phyloP scores from a whole-genome alignment of 2,113 vertebrate species.

The Rhinoptilus africanus region DNA sequence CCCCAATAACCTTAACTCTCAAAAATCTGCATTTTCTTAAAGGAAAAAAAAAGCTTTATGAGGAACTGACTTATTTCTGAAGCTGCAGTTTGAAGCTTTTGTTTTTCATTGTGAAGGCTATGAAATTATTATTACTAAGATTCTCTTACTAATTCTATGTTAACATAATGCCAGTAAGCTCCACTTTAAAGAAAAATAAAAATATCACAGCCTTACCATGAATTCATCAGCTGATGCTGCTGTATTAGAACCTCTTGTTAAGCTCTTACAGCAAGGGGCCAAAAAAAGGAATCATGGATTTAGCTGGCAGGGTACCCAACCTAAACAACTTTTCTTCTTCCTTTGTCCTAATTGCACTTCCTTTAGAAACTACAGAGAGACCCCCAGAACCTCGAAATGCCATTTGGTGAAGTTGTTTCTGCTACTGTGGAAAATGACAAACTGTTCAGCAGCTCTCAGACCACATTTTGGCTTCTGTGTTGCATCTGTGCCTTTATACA shows the following conservation, averaged over 20 bases:
- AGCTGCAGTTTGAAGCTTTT: neutral
- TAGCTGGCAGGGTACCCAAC: neutral
- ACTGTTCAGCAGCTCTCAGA: neutral
- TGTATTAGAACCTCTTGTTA: neutral
- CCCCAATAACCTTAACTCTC: neutral
- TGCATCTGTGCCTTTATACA: neutral
- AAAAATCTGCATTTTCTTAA: neutral
- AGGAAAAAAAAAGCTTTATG: neutral
- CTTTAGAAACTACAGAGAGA: neutral
- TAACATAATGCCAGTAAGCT: neutral
- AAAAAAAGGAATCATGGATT: neutral
- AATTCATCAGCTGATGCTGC: neutral
- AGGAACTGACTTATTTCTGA: neutral
- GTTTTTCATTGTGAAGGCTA: neutral
- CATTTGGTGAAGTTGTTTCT: neutral
- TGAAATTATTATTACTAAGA: neutral
- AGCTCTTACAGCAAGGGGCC: neutral
- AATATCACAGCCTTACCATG: neutral
- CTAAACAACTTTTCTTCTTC: neutral
- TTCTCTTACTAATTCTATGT: neutral
- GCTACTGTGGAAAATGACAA: rapidly evolving
- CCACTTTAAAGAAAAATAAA: neutral
- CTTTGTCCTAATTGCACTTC: neutral
- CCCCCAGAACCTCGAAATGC: neutral
- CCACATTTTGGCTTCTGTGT: neutral